phyloP scores from a whole-genome alignment of 2,797 vertebrate species.

The Cyclopterus lumpus region DNA sequence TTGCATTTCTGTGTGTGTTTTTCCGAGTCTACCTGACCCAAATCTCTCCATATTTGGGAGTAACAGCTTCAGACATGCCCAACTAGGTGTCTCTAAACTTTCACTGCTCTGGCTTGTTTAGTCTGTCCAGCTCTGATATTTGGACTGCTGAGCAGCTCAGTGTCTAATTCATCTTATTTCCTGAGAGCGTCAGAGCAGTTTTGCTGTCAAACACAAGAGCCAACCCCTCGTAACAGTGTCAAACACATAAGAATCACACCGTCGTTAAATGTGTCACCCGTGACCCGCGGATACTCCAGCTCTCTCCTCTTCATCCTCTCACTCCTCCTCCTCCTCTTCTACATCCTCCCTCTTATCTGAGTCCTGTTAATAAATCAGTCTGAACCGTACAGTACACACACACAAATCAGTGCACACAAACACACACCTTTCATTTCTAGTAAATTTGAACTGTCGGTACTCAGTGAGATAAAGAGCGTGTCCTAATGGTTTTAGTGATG shows the following conservation, averaged over 20 bases:
- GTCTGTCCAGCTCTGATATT: conserved; percentile 77
- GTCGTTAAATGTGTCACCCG: conserved; percentile 68
- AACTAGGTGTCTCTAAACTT: conserved; percentile 74
- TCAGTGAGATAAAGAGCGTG: conserved; percentile 40
- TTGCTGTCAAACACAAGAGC: conserved; percentile 75
- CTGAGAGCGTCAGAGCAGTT: conserved; percentile 69
- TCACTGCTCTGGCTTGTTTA: conserved; percentile 78
- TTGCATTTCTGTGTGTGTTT: conserved; percentile 34
- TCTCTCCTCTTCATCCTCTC: conserved; percentile 41
- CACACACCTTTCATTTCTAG: conserved; percentile 47
- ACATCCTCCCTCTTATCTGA: conserved; percentile 32
- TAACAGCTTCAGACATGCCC: conserved; percentile 62
- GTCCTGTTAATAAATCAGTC: conserved; percentile 43
- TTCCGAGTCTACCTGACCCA: conserved; percentile 59
- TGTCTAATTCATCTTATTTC: conserved; percentile 70
- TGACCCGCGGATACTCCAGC: conserved; percentile 61
- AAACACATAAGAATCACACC: conserved; percentile 73
- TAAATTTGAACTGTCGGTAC: conserved; percentile 36
- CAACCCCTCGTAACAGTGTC: conserved; percentile 75
- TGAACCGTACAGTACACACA: conserved; percentile 24
- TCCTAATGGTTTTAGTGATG: conserved; percentile 54
- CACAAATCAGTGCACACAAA: conserved; percentile 18
- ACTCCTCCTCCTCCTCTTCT: conserved; percentile 33
- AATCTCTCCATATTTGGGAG: conserved; percentile 80
- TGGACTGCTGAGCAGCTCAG: conserved; percentile 68